Conservation (phyloP, 2,113 vertebrate genomes). For the Vicugna pacos region DNA sequence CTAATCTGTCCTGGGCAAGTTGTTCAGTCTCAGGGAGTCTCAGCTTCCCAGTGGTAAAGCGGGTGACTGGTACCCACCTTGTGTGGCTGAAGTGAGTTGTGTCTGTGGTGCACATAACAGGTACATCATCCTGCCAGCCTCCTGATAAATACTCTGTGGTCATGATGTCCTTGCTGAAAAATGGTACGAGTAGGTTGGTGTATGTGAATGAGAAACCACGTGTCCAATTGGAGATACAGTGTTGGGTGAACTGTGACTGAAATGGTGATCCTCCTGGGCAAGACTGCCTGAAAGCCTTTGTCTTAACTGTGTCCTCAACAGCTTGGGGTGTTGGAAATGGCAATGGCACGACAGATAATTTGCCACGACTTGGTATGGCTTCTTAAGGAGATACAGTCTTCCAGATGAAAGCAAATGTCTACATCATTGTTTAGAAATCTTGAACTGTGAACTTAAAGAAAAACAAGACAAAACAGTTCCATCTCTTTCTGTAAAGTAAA, state of each 20-base stretch:
- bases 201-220: not conserved
- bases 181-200: not conserved
- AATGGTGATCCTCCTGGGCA: not conserved
- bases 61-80: not conserved
- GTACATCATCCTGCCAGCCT: not conserved
- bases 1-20: not conserved
- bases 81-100: not conserved
- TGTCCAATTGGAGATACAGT: not conserved
- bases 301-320: not conserved
- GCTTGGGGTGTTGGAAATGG: not conserved
- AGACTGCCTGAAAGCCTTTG: not conserved
- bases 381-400: not conserved
- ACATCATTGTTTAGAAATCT: conserved; percentile 9
- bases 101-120: not conserved
- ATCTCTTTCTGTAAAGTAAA: not conserved
- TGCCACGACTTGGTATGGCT: not conserved
- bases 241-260: not conserved
- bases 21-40: not conserved
- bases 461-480: not conserved
- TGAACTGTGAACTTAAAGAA: not conserved
- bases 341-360: not conserved
- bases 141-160: not conserved
- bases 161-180: not conserved
- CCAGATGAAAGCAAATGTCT: not conserved
- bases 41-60: not conserved